Percentiles rank a stretch among this genome's conserved stretches.
phyloP scores from a whole-genome alignment of 2,888 invertebrate genomes.

The Acleris holmiana region DNA sequence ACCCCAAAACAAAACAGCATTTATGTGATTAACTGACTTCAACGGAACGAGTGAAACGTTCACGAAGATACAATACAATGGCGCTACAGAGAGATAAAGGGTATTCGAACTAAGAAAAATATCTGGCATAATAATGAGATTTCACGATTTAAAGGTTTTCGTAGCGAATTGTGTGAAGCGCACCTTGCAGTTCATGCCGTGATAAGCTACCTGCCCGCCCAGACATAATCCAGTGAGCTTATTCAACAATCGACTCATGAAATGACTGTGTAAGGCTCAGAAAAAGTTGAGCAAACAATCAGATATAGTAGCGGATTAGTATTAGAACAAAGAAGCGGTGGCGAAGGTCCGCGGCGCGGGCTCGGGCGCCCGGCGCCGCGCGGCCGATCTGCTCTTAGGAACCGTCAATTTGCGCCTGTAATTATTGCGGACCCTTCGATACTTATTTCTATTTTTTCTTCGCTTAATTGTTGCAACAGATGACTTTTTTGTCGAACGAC shows the following conservation, averaged over 20 bases:
- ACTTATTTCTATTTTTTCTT: slow-evolving; percentile 83
- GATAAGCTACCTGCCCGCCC: slow-evolving; percentile 53
- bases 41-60: slow-evolving; percentile 23
- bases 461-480: slow-evolving; percentile 84
- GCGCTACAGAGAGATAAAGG: slow-evolving; percentile 9
- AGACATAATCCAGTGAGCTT: slow-evolving; percentile 51
- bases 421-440: slow-evolving; percentile 85
- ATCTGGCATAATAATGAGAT: slow-evolving; percentile 56
- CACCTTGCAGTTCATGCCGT: slow-evolving; percentile 56
- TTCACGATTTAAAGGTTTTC: slow-evolving; percentile 72
- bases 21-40: slow-evolving; percentile 37
- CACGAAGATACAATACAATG: slow-evolving; percentile 3
- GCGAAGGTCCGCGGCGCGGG: slow-evolving; percentile 60
- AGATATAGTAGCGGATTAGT: slow-evolving; percentile 10
- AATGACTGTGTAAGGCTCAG: slow-evolving; percentile 5
- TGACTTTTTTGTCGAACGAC: slow-evolving; percentile 84
- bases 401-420: slow-evolving; percentile 83
- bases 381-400: slow-evolving; percentile 71
- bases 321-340: slow-evolving; percentile 21
- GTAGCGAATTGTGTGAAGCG: slow-evolving; percentile 67
- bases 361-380: slow-evolving; percentile 77
- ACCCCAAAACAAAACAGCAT: slow-evolving; percentile 49
- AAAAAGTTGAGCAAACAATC: slow-evolving; percentile 19
- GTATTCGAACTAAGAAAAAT: slow-evolving; percentile 58
- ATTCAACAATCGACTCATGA: slow-evolving; percentile 15